Evolutionary conservation across 2,113 vertebrate genomes (phyloP), one percentile per base, ranked within the genome.

Genomic region (Talpa occidentalis): DNA sequence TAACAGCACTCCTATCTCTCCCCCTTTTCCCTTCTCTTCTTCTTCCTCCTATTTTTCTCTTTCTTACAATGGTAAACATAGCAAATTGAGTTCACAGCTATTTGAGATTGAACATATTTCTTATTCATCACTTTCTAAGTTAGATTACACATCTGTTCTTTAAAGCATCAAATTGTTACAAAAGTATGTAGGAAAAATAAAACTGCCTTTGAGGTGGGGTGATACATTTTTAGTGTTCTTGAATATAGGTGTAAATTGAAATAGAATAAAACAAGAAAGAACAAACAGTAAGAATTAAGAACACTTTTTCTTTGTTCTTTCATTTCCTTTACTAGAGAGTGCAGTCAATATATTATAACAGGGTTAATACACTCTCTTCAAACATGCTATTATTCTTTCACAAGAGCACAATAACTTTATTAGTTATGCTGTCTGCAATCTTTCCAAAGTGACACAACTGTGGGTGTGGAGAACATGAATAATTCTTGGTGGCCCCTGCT

Each of bases 341-440:
- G 90, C 97, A 98, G 98, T 99, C 98, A 98, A 98, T 98, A 98
- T 98, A 97, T 98, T 98, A 98, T 98, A 98, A 98, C 98, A 97
- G 98, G 98, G 98, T 98, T 99, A 99, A 99, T 98, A 97, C 67
- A 94, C 97, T 98, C 97, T 97, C 97, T 98, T 98, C 97, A 98
- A 98, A 98, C 98, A 98, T 97, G 94, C 95, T 98, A 98, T 99
- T 98, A 98, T 98, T 98, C 97, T 98, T 97, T 98, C 98, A 98
- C 97, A 98, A 97, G 96, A 98, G 95, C 97, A 98, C 98, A 98
- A 98, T 98, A 98, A 97, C 97, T 98, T 98, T 98, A 98, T 99
- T 98, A 98, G 98, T 98, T 98, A 98, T 98, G 96, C 97, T 98
- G 97, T 97, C 97, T 98, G 96, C 94, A 97, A 30, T 94, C 97